Conservation (phyloP, 2,888 invertebrate genomes). For the Serrognathus titanus region DNA sequence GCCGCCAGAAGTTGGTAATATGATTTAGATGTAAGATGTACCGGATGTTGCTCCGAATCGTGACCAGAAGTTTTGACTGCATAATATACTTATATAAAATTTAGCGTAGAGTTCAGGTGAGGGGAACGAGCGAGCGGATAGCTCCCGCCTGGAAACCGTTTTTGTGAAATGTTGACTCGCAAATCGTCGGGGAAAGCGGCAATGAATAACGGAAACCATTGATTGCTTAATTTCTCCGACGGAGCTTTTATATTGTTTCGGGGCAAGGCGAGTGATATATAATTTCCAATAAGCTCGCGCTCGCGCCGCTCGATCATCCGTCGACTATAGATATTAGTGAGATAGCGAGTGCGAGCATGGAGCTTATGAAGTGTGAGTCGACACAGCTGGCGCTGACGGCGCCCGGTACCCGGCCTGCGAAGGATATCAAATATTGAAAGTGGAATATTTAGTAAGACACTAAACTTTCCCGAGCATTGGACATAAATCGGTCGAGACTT, state of each 20-base stretch:
- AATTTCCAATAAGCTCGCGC: slow-evolving; percentile 31
- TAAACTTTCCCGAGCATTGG: slow-evolving; percentile 32
- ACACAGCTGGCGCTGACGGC: slow-evolving; percentile 48
- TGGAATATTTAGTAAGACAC: slow-evolving; percentile 39
- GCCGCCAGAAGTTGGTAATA: slow-evolving; percentile 31
- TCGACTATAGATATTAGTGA: slow-evolving; percentile 33
- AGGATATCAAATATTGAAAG: slow-evolving; percentile 48
- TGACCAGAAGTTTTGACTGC: slow-evolving; percentile 47
- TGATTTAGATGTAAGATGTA: slow-evolving; percentile 48
- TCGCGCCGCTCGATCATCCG: slow-evolving; percentile 29
- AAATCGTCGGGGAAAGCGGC: slow-evolving; percentile 25
- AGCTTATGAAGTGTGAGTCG: slow-evolving; percentile 48
- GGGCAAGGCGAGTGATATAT: slow-evolving; percentile 26
- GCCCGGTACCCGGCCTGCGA: slow-evolving; percentile 11
- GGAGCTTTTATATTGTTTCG: slow-evolving; percentile 22
- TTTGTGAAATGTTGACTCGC: slow-evolving; percentile 26
- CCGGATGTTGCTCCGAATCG: slow-evolving; percentile 46
- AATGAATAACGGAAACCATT: slow-evolving; percentile 23
- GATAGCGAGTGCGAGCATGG: slow-evolving; percentile 29
- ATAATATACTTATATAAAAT: slow-evolving; percentile 47
- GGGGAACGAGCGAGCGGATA: slow-evolving; percentile 15
- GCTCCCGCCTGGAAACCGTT: slow-evolving; percentile 16
- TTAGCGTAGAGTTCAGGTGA: slow-evolving; percentile 28
- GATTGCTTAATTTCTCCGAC: slow-evolving; percentile 28
- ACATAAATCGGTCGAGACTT: slow-evolving; percentile 29